These are phyloP conservation scores for Dreissena polymorpha DNA, from an alignment of 1,140 invertebrate genomes.

Conservation along the genomic window DNA sequence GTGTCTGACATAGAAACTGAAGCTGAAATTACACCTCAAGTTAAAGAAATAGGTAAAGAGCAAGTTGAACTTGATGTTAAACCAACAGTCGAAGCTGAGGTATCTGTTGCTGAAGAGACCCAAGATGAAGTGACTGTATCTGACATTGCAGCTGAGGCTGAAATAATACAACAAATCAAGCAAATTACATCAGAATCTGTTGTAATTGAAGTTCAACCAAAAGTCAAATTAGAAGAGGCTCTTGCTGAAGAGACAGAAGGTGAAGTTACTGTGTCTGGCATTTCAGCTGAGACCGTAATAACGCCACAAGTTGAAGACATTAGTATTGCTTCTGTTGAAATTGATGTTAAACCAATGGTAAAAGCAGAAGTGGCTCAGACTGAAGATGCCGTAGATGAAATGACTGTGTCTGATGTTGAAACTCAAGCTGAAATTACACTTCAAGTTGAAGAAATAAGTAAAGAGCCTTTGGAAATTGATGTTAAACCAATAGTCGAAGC, in stretches of 20 bases:
- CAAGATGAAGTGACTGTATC: constrained; percentile 36
- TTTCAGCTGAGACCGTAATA: constrained; percentile 2
- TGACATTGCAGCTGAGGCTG: constrained; percentile 26
- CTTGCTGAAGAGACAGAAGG: constrained; percentile 30
- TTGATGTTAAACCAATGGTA: too few species aligned
- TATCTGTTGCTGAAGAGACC: constrained; percentile 16
- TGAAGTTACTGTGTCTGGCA: not conserved
- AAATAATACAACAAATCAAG: not conserved
- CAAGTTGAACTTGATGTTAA: constrained; percentile 46
- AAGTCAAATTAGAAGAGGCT: constrained; percentile 31
- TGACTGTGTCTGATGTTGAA: too few species aligned
- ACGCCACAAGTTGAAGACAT: too few species aligned
- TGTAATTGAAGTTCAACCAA: constrained; percentile 11
- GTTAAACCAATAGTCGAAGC: too few species aligned
- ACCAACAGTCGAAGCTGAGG: constrained; percentile 1
- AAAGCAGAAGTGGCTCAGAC: too few species aligned
- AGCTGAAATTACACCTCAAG: constrained; percentile 16
- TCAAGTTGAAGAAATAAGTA: too few species aligned
- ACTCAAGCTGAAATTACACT: too few species aligned
- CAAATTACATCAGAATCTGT: constrained; percentile 40
- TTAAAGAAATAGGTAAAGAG: constrained; percentile 41
- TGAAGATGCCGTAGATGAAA: too few species aligned
- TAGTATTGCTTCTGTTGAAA: not conserved
- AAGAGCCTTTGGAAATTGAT: too few species aligned
- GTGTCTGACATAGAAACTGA: constrained; percentile 15